Evolutionary conservation across 2,888 invertebrate genomes (phyloP), one percentile per base, ranked within the genome.

Genomic region (Escarpia spicata): DNA sequence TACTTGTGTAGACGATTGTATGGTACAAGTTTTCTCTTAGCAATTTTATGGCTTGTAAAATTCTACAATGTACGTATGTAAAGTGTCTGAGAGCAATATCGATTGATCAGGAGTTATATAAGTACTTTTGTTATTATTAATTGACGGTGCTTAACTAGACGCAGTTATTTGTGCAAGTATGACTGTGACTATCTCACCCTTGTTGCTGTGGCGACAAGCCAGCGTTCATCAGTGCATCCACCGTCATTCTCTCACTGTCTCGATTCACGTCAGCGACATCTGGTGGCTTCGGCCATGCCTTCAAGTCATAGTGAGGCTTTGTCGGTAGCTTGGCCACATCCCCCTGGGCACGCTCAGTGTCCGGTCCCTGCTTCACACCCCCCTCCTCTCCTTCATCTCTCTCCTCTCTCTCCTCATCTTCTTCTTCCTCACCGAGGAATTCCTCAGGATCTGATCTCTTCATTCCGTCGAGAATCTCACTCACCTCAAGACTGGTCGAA

Each of bases 401-500:
- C 44, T 26, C 60, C 43, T 92, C 93, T 37, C 37, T 37, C 93
- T 93, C 92, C n/a, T 60, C 90, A 31, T 94, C 92, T n/a, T 94
- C 94, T 91, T 93, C 92, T n/a, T 93, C 93, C 60, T 94, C 94
- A 43, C 94, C 93, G 91, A 93, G 92, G 91, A 94, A 92, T 93
- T 93, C 37, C 92, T 94, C 89, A 92, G 93, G 43, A 93, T 93
- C 94, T 93, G 94, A 44, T 93, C 93, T 90, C 92, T 94, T 92
- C 92, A 94, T 94, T n/a, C 93, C 93, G 37, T 93, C 94, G 19
- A 98, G 97, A 94, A 98, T 98, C 97, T 98, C 98, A 96, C 98
- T 98, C 43, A 98, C 98, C 97, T 99, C 98, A 43, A 98, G 97
- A 95, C 98, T 98, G 8, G 98, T 93, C 6, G 95, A 94, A 91